Evolutionary conservation across 1,140 invertebrate genomes (phyloP).

Genomic region (Apis dorsata): DNA sequence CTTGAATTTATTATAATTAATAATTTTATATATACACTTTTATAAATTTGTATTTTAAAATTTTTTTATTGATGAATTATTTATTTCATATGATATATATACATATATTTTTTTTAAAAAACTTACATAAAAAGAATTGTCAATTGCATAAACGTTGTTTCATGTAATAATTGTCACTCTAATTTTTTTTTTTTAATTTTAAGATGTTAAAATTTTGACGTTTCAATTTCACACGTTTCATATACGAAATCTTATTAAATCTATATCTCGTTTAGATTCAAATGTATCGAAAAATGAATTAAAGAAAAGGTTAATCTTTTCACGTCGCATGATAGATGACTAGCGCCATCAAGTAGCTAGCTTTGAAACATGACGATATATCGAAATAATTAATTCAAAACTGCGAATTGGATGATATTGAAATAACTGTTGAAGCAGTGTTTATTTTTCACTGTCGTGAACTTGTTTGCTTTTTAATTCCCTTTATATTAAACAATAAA

Average conservation of each 20-base stretch:
- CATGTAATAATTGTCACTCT: too few species aligned
- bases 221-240: too few species aligned
- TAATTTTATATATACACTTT: too few species aligned
- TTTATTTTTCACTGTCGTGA: constrained; percentile 32
- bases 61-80: too few species aligned
- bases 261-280: background rate
- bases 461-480: constrained; percentile 30
- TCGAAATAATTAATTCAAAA: constrained; percentile 37
- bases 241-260: background rate
- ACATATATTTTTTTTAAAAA: too few species aligned
- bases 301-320: background rate
- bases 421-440: constrained; percentile 46
- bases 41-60: too few species aligned
- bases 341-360: constrained; percentile 24
- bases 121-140: too few species aligned
- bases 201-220: too few species aligned
- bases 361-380: background rate
- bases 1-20: too few species aligned
- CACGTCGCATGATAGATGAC: constrained; percentile 9
- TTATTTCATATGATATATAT: too few species aligned
- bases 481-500: background rate
- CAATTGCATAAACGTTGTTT: too few species aligned
- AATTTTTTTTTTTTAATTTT: too few species aligned
- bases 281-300: background rate
- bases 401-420: constrained; percentile 45